phyloP scores from a whole-genome alignment of 2,797 vertebrate species.

The Tapera naevia region DNA sequence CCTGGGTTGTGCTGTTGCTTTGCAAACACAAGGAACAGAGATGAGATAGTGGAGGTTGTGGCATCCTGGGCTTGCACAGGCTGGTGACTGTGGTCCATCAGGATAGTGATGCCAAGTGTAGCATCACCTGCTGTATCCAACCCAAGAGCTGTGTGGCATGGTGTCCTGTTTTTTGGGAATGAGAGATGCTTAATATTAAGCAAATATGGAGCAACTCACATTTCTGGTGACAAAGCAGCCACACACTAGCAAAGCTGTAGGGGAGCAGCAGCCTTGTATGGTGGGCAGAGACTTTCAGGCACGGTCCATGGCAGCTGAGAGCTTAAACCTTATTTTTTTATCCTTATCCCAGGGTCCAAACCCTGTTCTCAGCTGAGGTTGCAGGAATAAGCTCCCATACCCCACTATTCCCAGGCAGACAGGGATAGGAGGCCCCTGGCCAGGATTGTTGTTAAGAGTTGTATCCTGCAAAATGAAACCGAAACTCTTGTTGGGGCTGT shows the following conservation, averaged over 20 bases:
- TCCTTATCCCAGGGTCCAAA: not conserved
- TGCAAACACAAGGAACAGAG: accelerated
- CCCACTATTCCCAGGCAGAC: accelerated
- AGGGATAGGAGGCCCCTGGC: not conserved
- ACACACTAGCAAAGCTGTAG: accelerated
- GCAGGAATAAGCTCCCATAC: not conserved
- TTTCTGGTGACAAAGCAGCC: not conserved
- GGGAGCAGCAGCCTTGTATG: not conserved
- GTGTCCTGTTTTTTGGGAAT: not conserved
- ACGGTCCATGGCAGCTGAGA: not conserved
- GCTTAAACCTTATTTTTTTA: not conserved
- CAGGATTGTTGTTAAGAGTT: not conserved
- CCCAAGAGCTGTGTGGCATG: too few relatives aligned
- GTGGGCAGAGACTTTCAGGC: not conserved
- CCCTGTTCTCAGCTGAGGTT: not conserved
- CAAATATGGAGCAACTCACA: not conserved
- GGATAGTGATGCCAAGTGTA: too few relatives aligned
- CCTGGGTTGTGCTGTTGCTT: not conserved
- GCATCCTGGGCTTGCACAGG: accelerated
- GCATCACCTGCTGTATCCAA: not conserved
- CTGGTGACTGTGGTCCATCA: accelerated
- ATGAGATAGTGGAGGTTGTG: not conserved
- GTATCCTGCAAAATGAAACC: not conserved
- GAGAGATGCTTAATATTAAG: not conserved
- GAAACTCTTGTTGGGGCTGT: accelerated